Evolutionary conservation across 2,888 invertebrate species (phyloP).

Genomic region (Apotomis capreana): DNA sequence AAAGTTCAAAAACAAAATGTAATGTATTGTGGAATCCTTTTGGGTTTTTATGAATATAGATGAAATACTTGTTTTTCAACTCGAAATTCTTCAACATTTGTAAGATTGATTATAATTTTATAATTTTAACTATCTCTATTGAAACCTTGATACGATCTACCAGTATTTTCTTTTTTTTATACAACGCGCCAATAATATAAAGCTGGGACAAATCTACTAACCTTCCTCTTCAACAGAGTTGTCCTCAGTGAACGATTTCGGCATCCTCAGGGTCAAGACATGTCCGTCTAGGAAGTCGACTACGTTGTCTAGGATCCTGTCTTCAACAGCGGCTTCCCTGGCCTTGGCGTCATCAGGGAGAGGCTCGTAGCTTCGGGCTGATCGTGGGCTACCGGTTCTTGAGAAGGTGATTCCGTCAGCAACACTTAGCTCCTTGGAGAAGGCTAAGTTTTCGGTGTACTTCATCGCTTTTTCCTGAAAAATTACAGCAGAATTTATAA

Average conservation of each 20-base stretch:
- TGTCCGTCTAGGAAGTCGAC: slow-evolving; percentile 76
- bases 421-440: slow-evolving; percentile 71
- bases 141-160: too few species aligned
- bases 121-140: too few species aligned
- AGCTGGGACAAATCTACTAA: slow-evolving; percentile 47
- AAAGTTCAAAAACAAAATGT: too few species aligned
- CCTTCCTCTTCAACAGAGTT: slow-evolving; percentile 79
- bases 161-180: too few species aligned
- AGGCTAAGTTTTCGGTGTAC: slow-evolving; percentile 74
- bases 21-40: too few species aligned
- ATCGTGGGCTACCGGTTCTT: slow-evolving; percentile 71
- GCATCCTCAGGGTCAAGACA: slow-evolving; percentile 75
- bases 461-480: slow-evolving; percentile 79
- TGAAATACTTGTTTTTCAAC: too few species aligned
- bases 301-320: slow-evolving; percentile 76
- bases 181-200: too few species aligned
- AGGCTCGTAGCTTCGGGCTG: slow-evolving; percentile 75
- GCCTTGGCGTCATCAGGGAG: slow-evolving; percentile 73
- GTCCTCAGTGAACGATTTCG: slow-evolving; percentile 73
- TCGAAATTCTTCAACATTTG: too few species aligned
- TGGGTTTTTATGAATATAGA: too few species aligned
- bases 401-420: slow-evolving; percentile 74
- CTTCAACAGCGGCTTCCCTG: slow-evolving; percentile 72
- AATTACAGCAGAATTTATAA: slow-evolving; percentile 26
- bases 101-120: too few species aligned